Evolutionary conservation across 2,797 vertebrate genomes (phyloP), one percentile per base, ranked within the genome.

Genomic region (Sardinella longiceps): DNA sequence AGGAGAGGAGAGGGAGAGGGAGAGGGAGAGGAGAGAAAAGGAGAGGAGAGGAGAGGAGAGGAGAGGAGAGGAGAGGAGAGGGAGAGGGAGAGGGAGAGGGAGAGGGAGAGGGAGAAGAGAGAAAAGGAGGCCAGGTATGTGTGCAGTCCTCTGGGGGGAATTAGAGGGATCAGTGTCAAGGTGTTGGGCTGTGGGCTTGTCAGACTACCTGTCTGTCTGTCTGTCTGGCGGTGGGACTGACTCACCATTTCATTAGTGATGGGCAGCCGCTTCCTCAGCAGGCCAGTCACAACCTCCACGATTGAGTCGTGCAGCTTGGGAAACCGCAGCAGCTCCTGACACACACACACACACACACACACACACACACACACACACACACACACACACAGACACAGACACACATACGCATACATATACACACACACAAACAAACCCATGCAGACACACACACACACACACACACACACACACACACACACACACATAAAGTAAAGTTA

Each of bases 281-380:
- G 90, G 63, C 93, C 92, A 11, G 95, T 96, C 91, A 97, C 96
- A 6, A 97, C 96, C 91, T 97, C 96, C 85, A 96, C 95, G 77
- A 97, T 96, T 37, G 96, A 96, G 87, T 96, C 96, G 0, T 97
- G 95, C 85, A 96, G 91, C 91, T 96, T 96, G 63, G 96, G 95
- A 89, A 97, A 97, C 51, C 95, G 93, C 82, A 96, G 88, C 82
- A 96, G 94, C 91, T 96, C 96, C 96, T 96, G 87, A 50, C 0
- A 90, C 89, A 91, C 56, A 86, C 30, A 92, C 77, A 92, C 25
- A 88, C 30, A 86, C 0, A 25, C 2, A 82, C 66, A 82, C 4
- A 11, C 43, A 7, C 66, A 74, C 14, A 74, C 66, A 74, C 14
- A 23, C 18, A 39, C 14, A 39, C 30, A 74, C 15, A 39, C 14